Base-by-base conservation (phyloP, 2,888 invertebrate species). In the Calliphora vomitoria region DNA sequence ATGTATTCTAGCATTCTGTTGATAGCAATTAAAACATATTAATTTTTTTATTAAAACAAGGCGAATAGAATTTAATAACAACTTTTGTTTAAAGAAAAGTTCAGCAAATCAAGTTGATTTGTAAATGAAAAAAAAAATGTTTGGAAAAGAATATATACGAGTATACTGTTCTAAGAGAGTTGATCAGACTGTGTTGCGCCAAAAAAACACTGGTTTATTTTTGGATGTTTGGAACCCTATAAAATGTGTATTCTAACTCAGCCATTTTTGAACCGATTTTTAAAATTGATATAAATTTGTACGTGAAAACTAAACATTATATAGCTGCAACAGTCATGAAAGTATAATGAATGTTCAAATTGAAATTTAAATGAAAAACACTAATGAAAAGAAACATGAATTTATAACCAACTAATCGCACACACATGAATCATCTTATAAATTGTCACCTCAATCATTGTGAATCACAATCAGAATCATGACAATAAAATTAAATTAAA, bases 391-490 rank as follows among this genome's bases (percentile, higher is more conserved):
- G 15, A 53, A 38, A 55, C 74, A 60, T 64, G 41, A 69, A 79
- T 79, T 79, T 69, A 35, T 53, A 64, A 71, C 55, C 58, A 72
- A 58, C 64, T 60, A 60, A 85, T 75, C 58, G 35, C 50, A 66
- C 15, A 20, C 31, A 20, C 50, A 53, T 79, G 82, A 82, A 69
- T 86, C 82, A 82, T 47, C 11, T n/a, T 55, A 79, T 69, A 75
- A 82, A 79, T 82, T 79, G 62, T 82, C 74, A 82, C 82, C 78
- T 79, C 69, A 64, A 81, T 60, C 31, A 75, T 75, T 47, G 75
- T 62, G 66, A 44, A 66, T 50, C 72, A 79, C 41, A 38, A 4
- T 44, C 44, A 50, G 6, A 4, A 6, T 13, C 58, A 64, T 13
- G 68, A 15, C 53, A 50, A 66, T 64, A 74, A 78, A 82, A 72